Base-by-base conservation (phyloP, 2,113 vertebrate species). In the Toxostoma redivivum region DNA sequence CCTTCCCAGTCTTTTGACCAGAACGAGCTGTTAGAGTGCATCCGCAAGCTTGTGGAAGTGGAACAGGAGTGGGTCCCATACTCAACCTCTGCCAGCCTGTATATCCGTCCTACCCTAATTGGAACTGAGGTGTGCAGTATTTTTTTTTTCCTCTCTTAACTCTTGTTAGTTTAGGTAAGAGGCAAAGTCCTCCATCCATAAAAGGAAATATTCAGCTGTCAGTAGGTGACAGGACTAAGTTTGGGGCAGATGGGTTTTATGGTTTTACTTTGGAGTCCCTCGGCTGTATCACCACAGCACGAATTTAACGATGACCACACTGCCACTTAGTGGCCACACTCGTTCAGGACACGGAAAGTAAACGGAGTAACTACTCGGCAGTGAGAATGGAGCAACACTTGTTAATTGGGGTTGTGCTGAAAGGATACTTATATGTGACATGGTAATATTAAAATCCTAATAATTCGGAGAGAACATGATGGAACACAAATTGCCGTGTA, bases 1-100 rank as follows among this genome's bases (percentile, higher is more conserved):
- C 76, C 54, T 72, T 88, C 77, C 33, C 92, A 99, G 99, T 91
- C 88, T 30, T 99, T 99, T 95, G 98, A 99, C 95, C 96, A 97
- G 90, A 96, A 98, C 2, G 98, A 99, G 96, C 95, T 99, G 57
- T 80, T 99, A 50, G 97, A 99, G 88, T 99, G 99, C 60, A 99
- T 99, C 96, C 96, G 93, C 56, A 98, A 98, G 72, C 97, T 99
- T 21, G 97, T 99, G 69, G 98, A 98, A 78, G n/a, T 99, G 37
- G 99, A 99, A 38, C 97, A 98, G 89, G 98, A 98, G 6, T 99
- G 99, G 99, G 98, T 99, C 6, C 99, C 99, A 0, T 86, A 98
- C 57, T 98, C 98, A 6, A 98, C 97, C 1, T 56, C 97, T 15
- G 98, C 98, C 23, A 98, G 98, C 80, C 98, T 99, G 1, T 99